phyloP scores from a whole-genome alignment of 2,797 vertebrate species.

The Sebastiscus albofasciatus region DNA sequence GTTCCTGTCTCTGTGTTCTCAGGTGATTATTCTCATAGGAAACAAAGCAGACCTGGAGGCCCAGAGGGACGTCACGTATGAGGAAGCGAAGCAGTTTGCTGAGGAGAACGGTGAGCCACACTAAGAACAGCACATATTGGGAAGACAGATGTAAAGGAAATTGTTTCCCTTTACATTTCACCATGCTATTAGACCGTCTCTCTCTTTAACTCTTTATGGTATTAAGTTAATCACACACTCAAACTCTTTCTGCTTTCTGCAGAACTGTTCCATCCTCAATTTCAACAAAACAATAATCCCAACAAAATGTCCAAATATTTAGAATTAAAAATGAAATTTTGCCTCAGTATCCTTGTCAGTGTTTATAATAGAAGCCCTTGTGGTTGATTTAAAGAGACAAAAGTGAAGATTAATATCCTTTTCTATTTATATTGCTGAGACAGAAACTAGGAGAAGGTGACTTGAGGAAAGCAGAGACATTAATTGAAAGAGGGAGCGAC shows the following conservation, averaged over 20 bases:
- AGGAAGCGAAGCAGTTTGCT: slow-evolving; percentile 99
- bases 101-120: slow-evolving; percentile 94
- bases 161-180: background rate
- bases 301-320: slow-evolving; percentile 26
- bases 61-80: slow-evolving; percentile 98
- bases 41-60: slow-evolving; percentile 99
- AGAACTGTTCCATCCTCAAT: background rate
- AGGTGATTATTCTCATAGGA: slow-evolving; percentile 99
- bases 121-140: background rate
- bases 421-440: background rate
- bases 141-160: background rate
- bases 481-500: background rate
- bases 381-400: background rate
- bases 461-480: background rate
- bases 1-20: slow-evolving; percentile 21
- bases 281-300: slow-evolving; percentile 1
- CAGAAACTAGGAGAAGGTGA: background rate
- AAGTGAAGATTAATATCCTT: background rate
- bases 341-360: background rate
- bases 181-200: background rate
- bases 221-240: background rate
- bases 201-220: background rate
- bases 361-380: background rate
- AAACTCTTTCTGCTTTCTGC: background rate
- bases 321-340: background rate